A percentile compares a stretch with the other conserved stretches of the same genome.
Evolutionary conservation across 92 coral and sea anemone species (phyloP).

Genomic region (Plumapathes pennacea): DNA sequence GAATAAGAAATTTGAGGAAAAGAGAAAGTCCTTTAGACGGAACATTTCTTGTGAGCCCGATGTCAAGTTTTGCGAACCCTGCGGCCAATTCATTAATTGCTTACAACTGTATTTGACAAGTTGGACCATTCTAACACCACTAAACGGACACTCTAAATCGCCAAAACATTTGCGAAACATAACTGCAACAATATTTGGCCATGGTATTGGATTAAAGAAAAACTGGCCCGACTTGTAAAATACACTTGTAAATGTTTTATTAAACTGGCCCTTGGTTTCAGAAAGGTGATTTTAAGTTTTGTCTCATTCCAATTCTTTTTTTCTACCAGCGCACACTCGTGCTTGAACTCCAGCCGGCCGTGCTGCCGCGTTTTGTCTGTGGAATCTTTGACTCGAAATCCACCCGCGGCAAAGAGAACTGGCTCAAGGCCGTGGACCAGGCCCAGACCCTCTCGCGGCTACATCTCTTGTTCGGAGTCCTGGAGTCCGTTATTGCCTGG

Average conservation of each 20-base stretch:
- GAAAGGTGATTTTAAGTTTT: not conserved
- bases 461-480: conserved; percentile 65
- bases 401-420: conserved; percentile 25
- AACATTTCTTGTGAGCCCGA: too few species aligned
- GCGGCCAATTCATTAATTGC: too few species aligned
- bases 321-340: conserved; percentile 27
- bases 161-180: too few species aligned
- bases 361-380: conserved; percentile 57
- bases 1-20: too few species aligned
- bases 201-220: too few species aligned
- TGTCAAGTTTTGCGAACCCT: too few species aligned
- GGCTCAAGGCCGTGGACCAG: conserved; percentile 63
- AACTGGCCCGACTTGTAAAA: too few species aligned
- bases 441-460: conserved; percentile 78
- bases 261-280: not conserved
- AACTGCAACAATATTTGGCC: too few species aligned
- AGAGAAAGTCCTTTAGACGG: too few species aligned
- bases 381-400: conserved; percentile 31
- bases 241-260: not conserved
- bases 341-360: conserved; percentile 47
- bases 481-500: conserved; percentile 84
- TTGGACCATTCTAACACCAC: too few species aligned
- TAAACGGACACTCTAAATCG: too few species aligned
- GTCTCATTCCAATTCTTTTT: not conserved
- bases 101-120: too few species aligned